Conservation (phyloP, 2,113 vertebrate genomes). For the Mohoua ochrocephala region DNA sequence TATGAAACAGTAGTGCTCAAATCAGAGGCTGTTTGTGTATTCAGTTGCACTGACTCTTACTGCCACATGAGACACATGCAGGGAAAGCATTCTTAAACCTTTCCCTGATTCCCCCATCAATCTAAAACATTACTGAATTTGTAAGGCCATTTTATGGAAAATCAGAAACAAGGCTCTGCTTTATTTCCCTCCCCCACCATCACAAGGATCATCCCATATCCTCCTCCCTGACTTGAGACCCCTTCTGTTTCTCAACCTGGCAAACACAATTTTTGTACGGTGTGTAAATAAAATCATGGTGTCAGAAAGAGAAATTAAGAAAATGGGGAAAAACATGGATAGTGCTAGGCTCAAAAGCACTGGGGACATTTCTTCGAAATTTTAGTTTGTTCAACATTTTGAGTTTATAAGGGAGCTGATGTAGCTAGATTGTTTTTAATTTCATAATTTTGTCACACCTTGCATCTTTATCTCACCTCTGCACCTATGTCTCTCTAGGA, state of each 20-base stretch:
- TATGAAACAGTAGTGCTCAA: neutral
- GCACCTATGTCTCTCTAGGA: neutral
- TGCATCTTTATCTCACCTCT: neutral
- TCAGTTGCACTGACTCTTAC: neutral
- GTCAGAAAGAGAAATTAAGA: neutral
- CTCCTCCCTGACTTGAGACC: neutral
- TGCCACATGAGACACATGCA: neutral
- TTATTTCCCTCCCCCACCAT: neutral
- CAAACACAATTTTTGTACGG: neutral
- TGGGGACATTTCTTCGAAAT: neutral
- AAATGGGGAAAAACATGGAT: neutral
- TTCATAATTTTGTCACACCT: neutral
- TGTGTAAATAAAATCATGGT: neutral
- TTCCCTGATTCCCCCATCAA: neutral
- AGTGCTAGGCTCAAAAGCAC: neutral
- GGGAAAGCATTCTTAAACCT: neutral
- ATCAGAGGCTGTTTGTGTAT: neutral
- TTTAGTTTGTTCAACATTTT: neutral
- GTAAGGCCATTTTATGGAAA: neutral
- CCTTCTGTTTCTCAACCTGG: neutral
- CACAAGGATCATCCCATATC: neutral
- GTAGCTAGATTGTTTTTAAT: neutral
- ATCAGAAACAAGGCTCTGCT: neutral
- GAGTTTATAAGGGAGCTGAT: neutral
- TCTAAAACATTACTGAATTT: neutral